Evolutionary conservation across 2,113 vertebrate genomes (phyloP), one percentile per base, ranked within the genome.

Genomic region (Chascanopsetta lugubris): DNA sequence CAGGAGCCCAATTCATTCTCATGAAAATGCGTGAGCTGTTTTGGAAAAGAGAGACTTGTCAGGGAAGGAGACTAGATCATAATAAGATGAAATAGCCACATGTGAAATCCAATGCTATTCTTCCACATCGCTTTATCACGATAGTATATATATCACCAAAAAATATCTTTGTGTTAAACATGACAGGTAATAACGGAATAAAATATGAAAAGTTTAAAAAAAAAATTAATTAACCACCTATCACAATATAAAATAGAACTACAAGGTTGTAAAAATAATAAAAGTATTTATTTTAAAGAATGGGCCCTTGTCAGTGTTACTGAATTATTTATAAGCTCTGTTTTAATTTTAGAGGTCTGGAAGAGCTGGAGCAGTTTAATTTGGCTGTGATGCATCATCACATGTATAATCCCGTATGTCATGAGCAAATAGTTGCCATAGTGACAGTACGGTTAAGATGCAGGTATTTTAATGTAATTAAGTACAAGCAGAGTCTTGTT

Each of bases 1-100:
- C 15, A 20, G 30, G 67, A 58, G 74, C 77, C 59, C 56, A 58
- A 70, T 74, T 69, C 9, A 68, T 77, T 73, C 61, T 73, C 34
- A 50, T 26, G 32, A 50, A 82, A 68, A 64, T 73, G 49, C 70
- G 34, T 12, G 7, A 58, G 56, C 27, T 20, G 15, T 32, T 51
- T 57, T n/a, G 18, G 20, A 38, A 18, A 26, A 22, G 9, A 49
- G 34, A 38, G 15, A 38, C 34, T 38, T 38, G 34, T 4, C 13
- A 15, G 40, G 53, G 46, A 26, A 62, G 5, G 7, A 54, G 48
- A 47, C 24, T 22, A 34, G 45, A 43, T 50, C 25, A 53, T 30
- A 30, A 8, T 49, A 8, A 21, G 65, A 21, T 63, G 29, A 72
- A 69, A 57, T 5, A 62, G 18, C 36, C n/a, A 22, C 55, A 43